phyloP scores from a whole-genome alignment of 2,888 invertebrate species.

The Sminthurinus aureus region DNA sequence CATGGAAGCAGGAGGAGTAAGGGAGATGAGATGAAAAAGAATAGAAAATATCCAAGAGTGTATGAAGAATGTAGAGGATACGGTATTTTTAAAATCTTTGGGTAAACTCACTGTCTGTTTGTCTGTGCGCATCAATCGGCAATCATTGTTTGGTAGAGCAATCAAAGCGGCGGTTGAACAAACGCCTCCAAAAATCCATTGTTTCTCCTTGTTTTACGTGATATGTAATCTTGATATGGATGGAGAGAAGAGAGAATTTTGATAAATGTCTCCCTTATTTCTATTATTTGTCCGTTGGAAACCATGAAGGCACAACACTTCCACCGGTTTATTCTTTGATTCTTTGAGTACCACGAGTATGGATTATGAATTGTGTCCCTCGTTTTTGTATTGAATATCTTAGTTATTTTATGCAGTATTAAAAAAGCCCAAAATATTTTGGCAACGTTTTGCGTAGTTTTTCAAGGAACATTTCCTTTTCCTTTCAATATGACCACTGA shows the following conservation, averaged over 20 bases:
- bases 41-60: neutral
- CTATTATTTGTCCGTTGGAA: too few relatives aligned
- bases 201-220: constrained; percentile 16
- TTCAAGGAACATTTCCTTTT: too few relatives aligned
- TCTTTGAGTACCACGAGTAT: too few relatives aligned
- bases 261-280: too few relatives aligned
- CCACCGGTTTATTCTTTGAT: too few relatives aligned
- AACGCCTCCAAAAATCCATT: constrained; percentile 27
- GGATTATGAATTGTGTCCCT: too few relatives aligned
- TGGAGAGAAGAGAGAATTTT: neutral
- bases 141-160: constrained; percentile 35
- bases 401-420: too few relatives aligned
- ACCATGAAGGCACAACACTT: too few relatives aligned
- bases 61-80: neutral
- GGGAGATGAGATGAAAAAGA: neutral
- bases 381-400: too few relatives aligned
- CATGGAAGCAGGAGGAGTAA: neutral
- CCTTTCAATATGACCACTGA: too few relatives aligned
- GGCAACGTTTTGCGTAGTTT: too few relatives aligned
- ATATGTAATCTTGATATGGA: constrained; percentile 15
- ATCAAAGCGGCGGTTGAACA: constrained; percentile 27
- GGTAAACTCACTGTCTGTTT: neutral
- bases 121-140: constrained; percentile 17
- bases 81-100: neutral
- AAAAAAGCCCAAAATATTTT: too few relatives aligned